Evolutionary conservation across 2,888 invertebrate species (phyloP).

Genomic region (Toxonevra muliebris): DNA sequence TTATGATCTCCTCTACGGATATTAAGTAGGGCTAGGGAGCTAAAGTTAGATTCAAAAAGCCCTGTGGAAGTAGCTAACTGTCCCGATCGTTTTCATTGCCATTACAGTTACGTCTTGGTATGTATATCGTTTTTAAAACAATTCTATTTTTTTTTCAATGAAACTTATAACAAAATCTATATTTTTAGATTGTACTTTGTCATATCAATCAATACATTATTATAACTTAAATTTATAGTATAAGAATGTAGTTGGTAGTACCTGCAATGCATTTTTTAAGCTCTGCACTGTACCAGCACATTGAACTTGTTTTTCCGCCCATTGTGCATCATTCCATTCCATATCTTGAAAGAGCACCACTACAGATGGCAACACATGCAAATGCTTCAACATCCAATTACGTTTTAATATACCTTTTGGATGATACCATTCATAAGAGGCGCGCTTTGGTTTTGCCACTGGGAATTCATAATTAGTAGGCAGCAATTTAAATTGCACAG

Average conservation of each 20-base stretch:
- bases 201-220: conserved; percentile 40
- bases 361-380: conserved; percentile 89
- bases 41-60: no score
- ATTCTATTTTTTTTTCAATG: no score
- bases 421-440: conserved; percentile 94
- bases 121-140: no score
- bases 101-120: no score
- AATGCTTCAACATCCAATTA: conserved; percentile 95
- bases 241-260: conserved; percentile 9
- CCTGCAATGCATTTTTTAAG: conserved; percentile 68
- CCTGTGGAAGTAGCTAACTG: no score
- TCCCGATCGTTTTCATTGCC: no score
- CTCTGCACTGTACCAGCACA: conserved; percentile 90
- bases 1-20: no score
- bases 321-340: conserved; percentile 95
- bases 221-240: neutral
- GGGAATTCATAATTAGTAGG: conserved; percentile 88
- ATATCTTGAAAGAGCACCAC: conserved; percentile 95
- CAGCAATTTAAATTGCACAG: conserved; percentile 85
- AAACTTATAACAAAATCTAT: no score
- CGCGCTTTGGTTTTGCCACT: conserved; percentile 83
- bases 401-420: conserved; percentile 93
- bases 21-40: no score
- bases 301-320: conserved; percentile 95
- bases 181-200: neutral